Conservation (phyloP, 2,888 invertebrate species). For the Strigamia maritima region DNA sequence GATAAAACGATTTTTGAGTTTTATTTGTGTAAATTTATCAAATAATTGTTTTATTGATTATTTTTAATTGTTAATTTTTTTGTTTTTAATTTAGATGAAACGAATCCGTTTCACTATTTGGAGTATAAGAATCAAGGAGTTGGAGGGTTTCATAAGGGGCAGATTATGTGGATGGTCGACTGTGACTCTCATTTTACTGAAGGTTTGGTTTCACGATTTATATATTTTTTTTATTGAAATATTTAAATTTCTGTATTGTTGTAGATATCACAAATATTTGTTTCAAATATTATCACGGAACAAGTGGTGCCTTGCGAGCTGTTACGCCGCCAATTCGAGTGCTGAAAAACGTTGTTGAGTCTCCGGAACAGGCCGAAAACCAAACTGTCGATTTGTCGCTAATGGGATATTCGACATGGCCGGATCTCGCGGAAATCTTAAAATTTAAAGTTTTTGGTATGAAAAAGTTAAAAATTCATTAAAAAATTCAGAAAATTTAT, state of each 20-base stretch:
- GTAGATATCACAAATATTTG: conserved; percentile 51
- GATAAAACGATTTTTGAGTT: background rate
- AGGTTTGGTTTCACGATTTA: conserved; percentile 45
- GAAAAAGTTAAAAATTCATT: no score
- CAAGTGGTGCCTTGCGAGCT: conserved; percentile 52
- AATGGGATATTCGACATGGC: conserved; percentile 44
- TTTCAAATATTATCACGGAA: conserved; percentile 55
- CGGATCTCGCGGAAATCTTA: conserved; percentile 45
- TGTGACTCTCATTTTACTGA: conserved; percentile 50
- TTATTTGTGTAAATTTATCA: background rate
- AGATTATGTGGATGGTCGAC: conserved; percentile 52
- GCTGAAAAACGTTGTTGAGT: conserved; percentile 39
- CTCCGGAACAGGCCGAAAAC: conserved; percentile 19
- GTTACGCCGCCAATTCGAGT: conserved; percentile 51
- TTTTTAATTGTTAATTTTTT: background rate
- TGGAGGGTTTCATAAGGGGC: conserved; percentile 50
- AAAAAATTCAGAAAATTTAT: background rate
- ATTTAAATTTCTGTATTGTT: no score
- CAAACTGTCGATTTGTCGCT: background rate
- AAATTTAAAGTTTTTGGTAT: conserved; percentile 45
- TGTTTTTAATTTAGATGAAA: conserved; percentile 48
- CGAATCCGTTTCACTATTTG: conserved; percentile 49
- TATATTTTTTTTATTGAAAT: no score
- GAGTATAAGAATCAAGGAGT: conserved; percentile 52
- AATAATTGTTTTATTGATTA: background rate